Evolutionary conservation across 1,140 invertebrate genomes (phyloP).

Genomic region (Pissodes strobi): DNA sequence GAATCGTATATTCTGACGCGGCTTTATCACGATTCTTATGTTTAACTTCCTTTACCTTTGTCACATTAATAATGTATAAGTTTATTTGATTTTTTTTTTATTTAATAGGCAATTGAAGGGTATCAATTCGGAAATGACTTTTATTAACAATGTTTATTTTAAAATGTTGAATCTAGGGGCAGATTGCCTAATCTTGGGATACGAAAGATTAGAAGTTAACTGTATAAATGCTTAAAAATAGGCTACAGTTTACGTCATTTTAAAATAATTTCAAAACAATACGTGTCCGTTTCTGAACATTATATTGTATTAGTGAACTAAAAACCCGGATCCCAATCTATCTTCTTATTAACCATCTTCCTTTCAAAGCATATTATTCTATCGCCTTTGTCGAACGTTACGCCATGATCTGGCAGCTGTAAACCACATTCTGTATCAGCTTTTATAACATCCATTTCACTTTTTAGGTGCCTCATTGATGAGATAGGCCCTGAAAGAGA

Average conservation of each 20-base stretch:
- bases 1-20: too few species aligned
- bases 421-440: constrained; percentile 87
- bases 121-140: too few species aligned
- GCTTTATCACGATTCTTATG: too few species aligned
- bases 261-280: too few species aligned
- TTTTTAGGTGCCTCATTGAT: constrained; percentile 88
- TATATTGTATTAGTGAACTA: too few species aligned
- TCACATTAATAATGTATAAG: neutral
- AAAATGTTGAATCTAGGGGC: neutral
- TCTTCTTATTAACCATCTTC: constrained; percentile 65
- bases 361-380: constrained; percentile 75
- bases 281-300: too few species aligned
- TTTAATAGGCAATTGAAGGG: too few species aligned
- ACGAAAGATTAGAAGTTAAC: too few species aligned
- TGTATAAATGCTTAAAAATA: too few species aligned
- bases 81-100: neutral
- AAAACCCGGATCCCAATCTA: constrained; percentile 86
- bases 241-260: too few species aligned
- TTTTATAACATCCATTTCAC: constrained; percentile 84
- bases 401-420: constrained; percentile 66
- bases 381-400: constrained; percentile 78
- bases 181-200: neutral
- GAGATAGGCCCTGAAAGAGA: constrained; percentile 66
- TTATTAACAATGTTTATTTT: neutral
- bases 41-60: too few species aligned